Evolutionary conservation across 1,140 invertebrate genomes (phyloP), one percentile per base, ranked within the genome.

Genomic region (Rhagoletis pomonella): DNA sequence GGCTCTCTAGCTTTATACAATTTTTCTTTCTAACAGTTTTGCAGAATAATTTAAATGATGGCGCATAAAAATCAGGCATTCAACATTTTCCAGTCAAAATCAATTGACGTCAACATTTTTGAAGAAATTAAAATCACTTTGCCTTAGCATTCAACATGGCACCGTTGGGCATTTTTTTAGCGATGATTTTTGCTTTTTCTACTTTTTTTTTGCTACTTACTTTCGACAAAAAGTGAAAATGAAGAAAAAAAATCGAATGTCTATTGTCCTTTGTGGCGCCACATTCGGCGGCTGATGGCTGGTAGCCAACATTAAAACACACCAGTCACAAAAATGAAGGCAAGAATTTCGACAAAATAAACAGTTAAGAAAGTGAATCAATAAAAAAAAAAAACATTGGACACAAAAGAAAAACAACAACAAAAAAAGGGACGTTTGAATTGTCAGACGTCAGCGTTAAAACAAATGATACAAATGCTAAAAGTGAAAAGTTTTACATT

Each of bases 221-320:
- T 65, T 39, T 19, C 0, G n/a, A 12, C 4, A 73, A 17, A 2
- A 17, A n/a, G 17, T 2, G 39, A 29, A 67, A 77, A 29, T 29
- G 29, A 29, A 29, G 29, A 29, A 50, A n/a, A 12, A 47, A 50
- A 77, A 50, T 77, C 17, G 9, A 55, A 17, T 81, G n/a, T 55
- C 44, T 42, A 81, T 81, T 81, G 73, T 81, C 29, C 73, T 50
- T 58, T 81, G 73, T 81, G 73, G 73, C 73, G 73, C 73, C 73
- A n/a, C 73, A 50, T 47, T 55, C n/a, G 73, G 44, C 73, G 73
- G 73, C 73, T 81, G 47, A 81, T 55, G 47, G 73, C 73, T 81
- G n/a, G 3, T 55, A 17, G 47, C 73, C 73, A 81, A 81, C 73
- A 81, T 19, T 50, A 81, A 81, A 81, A 81, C 47, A 81, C 44